These are phyloP conservation scores for Leptinotarsa rubiginosa DNA, from an alignment of 2,888 invertebrate species.

Conservation along the genomic window DNA sequence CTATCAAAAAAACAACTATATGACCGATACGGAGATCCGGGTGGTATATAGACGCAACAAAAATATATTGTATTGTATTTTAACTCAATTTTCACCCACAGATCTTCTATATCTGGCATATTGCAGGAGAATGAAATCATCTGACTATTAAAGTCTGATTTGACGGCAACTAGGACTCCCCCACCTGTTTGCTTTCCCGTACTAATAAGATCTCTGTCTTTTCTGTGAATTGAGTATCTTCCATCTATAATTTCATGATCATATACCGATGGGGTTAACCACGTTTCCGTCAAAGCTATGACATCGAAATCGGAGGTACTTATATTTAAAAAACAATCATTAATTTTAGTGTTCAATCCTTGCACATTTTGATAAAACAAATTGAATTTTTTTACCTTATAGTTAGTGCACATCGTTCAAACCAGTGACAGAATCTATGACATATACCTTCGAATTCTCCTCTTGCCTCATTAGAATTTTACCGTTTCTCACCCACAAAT, in stretches of 20 bases:
- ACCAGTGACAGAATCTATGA: slow-evolving; percentile 9
- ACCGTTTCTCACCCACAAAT: slow-evolving; percentile 26
- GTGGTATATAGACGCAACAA: slow-evolving; percentile 18
- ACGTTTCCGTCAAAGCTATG: slow-evolving; percentile 20
- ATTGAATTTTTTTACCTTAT: slow-evolving; percentile 19
- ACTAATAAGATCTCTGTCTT: slow-evolving; percentile 17
- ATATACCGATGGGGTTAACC: slow-evolving; percentile 14
- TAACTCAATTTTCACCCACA: neutral
- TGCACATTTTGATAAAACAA: slow-evolving; percentile 17
- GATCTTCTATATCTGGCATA: slow-evolving; percentile 18
- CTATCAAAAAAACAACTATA: slow-evolving; percentile 19
- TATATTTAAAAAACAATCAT: slow-evolving; percentile 15
- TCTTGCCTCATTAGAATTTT: slow-evolving; percentile 22
- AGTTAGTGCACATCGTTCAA: slow-evolving; percentile 19
- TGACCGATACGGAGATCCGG: slow-evolving; percentile 5
- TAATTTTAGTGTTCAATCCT: slow-evolving; percentile 14
- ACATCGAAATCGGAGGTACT: slow-evolving; percentile 18
- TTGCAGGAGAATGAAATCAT: slow-evolving; percentile 4
- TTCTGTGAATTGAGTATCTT: slow-evolving; percentile 18
- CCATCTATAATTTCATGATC: slow-evolving; percentile 19
- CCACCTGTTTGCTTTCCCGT: slow-evolving; percentile 18
- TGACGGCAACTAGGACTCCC: slow-evolving; percentile 17
- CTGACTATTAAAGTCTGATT: slow-evolving; percentile 17
- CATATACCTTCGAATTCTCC: slow-evolving; percentile 21
- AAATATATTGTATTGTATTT: slow-evolving; percentile 14